phyloP scores from a whole-genome alignment of 2,888 invertebrate species.

The Acronicta leporina region DNA sequence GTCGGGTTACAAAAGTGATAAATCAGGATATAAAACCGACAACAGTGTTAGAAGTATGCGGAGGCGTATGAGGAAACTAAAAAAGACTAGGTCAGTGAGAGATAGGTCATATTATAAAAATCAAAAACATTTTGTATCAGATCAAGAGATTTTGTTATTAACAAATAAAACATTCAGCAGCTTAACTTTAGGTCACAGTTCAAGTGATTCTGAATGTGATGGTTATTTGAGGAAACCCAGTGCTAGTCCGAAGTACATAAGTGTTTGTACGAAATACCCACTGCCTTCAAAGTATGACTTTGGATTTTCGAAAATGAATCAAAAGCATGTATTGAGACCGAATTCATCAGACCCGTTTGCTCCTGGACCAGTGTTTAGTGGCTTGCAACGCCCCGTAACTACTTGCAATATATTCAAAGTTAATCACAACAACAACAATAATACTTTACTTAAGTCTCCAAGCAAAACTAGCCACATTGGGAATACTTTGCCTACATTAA shows the following conservation, averaged over 20 bases:
- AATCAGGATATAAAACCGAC: slow-evolving; percentile 90
- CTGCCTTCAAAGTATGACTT: slow-evolving; percentile 78
- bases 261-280: slow-evolving; percentile 83
- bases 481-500: slow-evolving; percentile 77
- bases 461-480: slow-evolving; percentile 72
- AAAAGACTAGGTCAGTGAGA: slow-evolving; percentile 85
- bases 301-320: slow-evolving; percentile 78
- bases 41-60: slow-evolving; percentile 86
- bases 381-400: slow-evolving; percentile 81
- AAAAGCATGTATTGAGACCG: slow-evolving; percentile 74
- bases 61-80: slow-evolving; percentile 84
- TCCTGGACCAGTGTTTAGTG: slow-evolving; percentile 86
- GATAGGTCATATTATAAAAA: slow-evolving; percentile 87
- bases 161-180: slow-evolving; percentile 88
- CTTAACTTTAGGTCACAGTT: slow-evolving; percentile 89
- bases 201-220: slow-evolving; percentile 86
- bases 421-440: slow-evolving; percentile 83
- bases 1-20: slow-evolving; percentile 90
- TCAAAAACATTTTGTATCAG: slow-evolving; percentile 88
- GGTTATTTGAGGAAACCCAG: slow-evolving; percentile 79
- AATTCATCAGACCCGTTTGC: slow-evolving; percentile 85
- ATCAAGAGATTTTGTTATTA: slow-evolving; percentile 89
- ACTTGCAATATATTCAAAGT: slow-evolving; percentile 85
- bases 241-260: slow-evolving; percentile 83
- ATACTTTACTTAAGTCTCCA: slow-evolving; percentile 80